Conservation (phyloP, 2,797 vertebrate genomes). For the Alauda arvensis region DNA sequence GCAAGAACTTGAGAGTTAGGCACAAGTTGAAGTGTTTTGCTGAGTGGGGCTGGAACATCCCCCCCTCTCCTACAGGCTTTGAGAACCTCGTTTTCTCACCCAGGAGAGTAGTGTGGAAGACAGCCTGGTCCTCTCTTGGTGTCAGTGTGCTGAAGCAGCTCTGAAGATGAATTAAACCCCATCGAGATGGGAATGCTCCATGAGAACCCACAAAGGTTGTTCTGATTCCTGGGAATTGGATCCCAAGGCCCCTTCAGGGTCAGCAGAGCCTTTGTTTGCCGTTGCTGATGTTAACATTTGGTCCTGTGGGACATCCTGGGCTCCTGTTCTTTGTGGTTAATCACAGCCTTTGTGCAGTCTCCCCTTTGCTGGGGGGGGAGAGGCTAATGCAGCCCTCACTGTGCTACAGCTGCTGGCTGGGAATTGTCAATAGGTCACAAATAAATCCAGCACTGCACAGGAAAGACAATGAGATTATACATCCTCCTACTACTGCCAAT, state of each 20-base stretch:
- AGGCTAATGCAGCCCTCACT: slow-evolving; percentile 69
- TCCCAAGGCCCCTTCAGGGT: neutral
- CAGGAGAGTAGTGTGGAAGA: neutral
- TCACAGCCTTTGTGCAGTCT: slow-evolving; percentile 65
- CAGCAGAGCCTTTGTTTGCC: slow-evolving; percentile 18
- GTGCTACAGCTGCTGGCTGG: slow-evolving; percentile 65
- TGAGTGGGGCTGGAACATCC: neutral
- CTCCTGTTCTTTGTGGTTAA: slow-evolving; percentile 59
- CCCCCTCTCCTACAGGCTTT: neutral
- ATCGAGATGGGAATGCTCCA: neutral
- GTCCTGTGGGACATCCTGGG: slow-evolving; percentile 51
- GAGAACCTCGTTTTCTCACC: neutral
- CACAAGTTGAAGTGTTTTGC: neutral
- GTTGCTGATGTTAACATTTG: slow-evolving; percentile 41
- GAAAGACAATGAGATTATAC: slow-evolving; percentile 82
- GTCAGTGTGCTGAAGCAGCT: neutral
- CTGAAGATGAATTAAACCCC: neutral
- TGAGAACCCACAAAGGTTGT: neutral
- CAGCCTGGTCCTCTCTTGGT: neutral
- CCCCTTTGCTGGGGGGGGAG: slow-evolving; percentile 55
- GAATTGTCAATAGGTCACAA: slow-evolving; percentile 74
- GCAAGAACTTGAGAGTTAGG: neutral
- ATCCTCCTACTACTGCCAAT: slow-evolving; percentile 78
- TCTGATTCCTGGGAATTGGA: neutral
- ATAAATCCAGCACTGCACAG: slow-evolving; percentile 68